Evolutionary conservation across 2,888 invertebrate genomes (phyloP), one percentile per base, ranked within the genome.

Genomic region (Branchipolynoe longqiensis): DNA sequence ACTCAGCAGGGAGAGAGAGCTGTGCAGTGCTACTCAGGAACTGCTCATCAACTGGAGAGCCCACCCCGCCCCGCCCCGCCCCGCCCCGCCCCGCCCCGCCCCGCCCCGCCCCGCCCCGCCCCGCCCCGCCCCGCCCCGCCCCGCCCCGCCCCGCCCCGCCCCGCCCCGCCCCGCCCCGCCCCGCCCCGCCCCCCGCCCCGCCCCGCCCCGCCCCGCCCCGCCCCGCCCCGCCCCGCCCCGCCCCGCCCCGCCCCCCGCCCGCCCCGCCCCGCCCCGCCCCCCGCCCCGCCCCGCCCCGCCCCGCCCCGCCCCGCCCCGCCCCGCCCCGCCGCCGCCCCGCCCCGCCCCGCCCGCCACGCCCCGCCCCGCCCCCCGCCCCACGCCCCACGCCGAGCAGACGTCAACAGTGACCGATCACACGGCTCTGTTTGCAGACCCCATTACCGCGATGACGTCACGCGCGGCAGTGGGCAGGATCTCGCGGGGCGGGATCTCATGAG

Each of bases 1-100:
- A 69, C 69, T 69, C 69, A 69, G 69, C 69, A 48, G 48, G 48
- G n/a, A n/a, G n/a, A n/a, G n/a, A n/a, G n/a, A n/a, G n/a, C n/a
- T n/a, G n/a, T n/a, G n/a, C n/a, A n/a, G n/a, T n/a, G n/a, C n/a
- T 14, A 25, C 3, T 18, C 18, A 38, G 38, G 36, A 69, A 38
- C 69, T 33, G 6, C 69, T 69, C 69, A 69, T 38, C 69, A 69
- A 33, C 36, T 64, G 8, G 33, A 64, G 64, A 64, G 64, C 64
- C 22, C 28, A 48, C 8, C 48, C 48, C 48, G 8, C 48, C 8
- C 48, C 48, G 18, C 8, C 48, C 48, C 48, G 8, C 8, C 48
- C 48, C 18, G 48, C 48, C 18, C 48, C 48, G 8, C 8, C 48
- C 18, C 48, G n/a, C n/a, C n/a, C n/a, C n/a, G n/a, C n/a, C n/a